Conservation (phyloP, 2,113 vertebrate species). For the Lasiurus borealis region DNA sequence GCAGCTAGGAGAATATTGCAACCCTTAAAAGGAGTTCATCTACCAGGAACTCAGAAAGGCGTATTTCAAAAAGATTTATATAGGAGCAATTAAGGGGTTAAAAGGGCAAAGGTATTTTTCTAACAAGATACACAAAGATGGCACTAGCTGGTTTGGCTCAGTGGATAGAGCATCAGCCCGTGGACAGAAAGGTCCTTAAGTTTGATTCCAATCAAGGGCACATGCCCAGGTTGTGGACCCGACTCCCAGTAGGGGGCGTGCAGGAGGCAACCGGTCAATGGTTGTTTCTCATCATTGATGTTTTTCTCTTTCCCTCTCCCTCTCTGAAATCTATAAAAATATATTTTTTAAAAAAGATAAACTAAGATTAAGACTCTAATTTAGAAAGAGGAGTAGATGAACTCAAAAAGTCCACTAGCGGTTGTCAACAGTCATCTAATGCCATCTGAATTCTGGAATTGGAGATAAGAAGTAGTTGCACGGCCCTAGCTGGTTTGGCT, state of each 20-base stretch:
- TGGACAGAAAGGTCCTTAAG: no score
- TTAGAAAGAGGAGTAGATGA: neutral
- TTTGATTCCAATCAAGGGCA: no score
- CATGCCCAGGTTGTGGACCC: no score
- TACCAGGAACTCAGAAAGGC: neutral
- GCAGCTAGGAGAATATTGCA: neutral
- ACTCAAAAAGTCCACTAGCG: neutral
- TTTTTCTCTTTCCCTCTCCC: no score
- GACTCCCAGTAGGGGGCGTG: no score
- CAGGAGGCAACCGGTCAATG: no score
- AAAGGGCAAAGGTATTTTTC: neutral
- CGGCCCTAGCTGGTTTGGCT: no score
- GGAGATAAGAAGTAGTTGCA: neutral
- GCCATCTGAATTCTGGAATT: neutral
- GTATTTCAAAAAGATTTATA: neutral
- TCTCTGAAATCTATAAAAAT: no score
- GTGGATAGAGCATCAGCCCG: no score
- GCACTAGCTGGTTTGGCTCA: no score
- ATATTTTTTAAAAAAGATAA: neutral
- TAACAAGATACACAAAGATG: no score
- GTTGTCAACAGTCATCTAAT: neutral
- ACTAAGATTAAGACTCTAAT: neutral
- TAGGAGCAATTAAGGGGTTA: neutral
- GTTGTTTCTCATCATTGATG: no score
- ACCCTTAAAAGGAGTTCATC: neutral